Base-by-base conservation (phyloP, 2,888 invertebrate genomes). In the Epiblema foenella region DNA sequence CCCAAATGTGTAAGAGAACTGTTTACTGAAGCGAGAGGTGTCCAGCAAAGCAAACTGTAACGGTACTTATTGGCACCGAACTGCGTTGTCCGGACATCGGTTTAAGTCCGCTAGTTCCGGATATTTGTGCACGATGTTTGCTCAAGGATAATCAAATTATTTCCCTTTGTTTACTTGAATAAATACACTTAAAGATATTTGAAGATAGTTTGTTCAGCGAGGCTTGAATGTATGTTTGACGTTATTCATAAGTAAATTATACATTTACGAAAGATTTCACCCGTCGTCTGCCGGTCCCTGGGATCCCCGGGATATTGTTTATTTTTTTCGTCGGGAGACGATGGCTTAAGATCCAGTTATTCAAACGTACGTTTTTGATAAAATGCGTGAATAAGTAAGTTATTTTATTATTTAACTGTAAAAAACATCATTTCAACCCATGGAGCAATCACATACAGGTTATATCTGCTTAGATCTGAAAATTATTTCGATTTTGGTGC, bases 21-120 rank as follows among this genome's bases (percentile, higher is more conserved):
- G 64, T 73, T 75, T 72, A 57, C 65, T 72, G 68, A 64, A 54
- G 64, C n/a, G 64, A 52, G 64, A 64, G 64, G 64, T 64, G 64
- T 64, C 64, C 64, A 64, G 52, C 24, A 54, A 64, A 39, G 64
- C 52, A 64, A 64, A 64, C 64, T 52, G 64, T 64, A 64, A 52
- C 73, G 72, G 74, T 64, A 74, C 73, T 73, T 75, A 76, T 76
- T 74, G 74, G 68, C 58, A 66, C 52, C 68, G 69, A 58, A 42
- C 69, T 67, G 72, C 56, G 56, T 20, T 58, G 63, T 37, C 11
- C 71, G 74, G 73, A 74, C 68, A 70, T 54, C 73, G 64, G 64
- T 52, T 64, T 64, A 64, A 54, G 52, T 64, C 52, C 64, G 64
- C 64, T n/a, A 64, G 37, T 20, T 20, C 64, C n/a, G 52, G 37